Conservation (phyloP, 2,888 invertebrate species). For the Gryllus longicercus region DNA sequence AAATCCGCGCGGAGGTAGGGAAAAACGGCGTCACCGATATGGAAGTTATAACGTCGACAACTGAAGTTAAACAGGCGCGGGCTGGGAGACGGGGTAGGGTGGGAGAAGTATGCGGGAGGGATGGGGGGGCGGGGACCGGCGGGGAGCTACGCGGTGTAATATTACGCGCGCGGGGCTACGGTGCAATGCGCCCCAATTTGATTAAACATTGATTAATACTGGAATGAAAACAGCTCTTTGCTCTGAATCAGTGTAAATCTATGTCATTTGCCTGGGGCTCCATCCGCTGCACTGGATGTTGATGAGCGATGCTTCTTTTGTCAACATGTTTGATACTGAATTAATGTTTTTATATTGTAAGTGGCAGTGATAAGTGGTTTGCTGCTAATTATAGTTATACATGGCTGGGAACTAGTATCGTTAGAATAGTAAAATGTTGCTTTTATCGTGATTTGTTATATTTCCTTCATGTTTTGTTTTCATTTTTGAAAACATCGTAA, state of each 20-base stretch:
- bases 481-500: too few relatives aligned
- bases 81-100: neutral
- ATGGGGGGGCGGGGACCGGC: neutral
- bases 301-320: too few relatives aligned
- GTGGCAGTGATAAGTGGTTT: too few relatives aligned
- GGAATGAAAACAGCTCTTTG: neutral
- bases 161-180: neutral
- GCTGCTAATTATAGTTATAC: too few relatives aligned
- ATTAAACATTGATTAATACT: slow-evolving; percentile 1
- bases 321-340: too few relatives aligned
- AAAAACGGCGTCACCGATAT: neutral
- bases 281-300: neutral
- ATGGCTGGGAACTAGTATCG: too few relatives aligned
- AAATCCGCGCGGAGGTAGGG: neutral
- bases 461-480: too few relatives aligned
- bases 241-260: neutral
- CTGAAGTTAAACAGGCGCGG: neutral
- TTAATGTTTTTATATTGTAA: too few relatives aligned
- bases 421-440: too few relatives aligned
- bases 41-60: slow-evolving; percentile 8
- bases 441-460: too few relatives aligned
- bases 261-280: neutral
- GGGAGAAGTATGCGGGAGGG: neutral
- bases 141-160: neutral
- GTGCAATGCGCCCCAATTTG: neutral